Percentiles rank a stretch among this genome's conserved stretches.
Conservation (phyloP, 2,113 vertebrate genomes). For the Amazona vittata region DNA sequence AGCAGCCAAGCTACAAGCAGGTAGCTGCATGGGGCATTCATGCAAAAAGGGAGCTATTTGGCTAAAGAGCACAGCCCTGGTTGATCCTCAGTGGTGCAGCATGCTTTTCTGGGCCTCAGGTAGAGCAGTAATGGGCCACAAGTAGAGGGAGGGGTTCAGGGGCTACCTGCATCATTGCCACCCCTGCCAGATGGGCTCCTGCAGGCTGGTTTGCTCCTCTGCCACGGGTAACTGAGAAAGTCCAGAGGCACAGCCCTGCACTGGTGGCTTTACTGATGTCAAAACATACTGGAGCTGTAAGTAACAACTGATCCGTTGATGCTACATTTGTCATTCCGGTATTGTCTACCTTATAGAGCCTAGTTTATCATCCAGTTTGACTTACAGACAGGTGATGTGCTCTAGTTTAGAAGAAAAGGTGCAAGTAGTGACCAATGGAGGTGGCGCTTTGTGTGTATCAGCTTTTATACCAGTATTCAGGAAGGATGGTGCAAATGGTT, state of each 20-base stretch:
- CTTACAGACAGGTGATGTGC: background rate
- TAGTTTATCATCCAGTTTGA: background rate
- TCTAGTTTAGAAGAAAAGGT: background rate
- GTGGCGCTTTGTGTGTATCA: background rate
- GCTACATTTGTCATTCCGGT: background rate
- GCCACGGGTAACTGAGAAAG: background rate
- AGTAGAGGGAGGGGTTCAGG: background rate
- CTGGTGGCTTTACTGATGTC: background rate
- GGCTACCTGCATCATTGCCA: background rate
- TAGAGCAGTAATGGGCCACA: background rate
- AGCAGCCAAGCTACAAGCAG: background rate
- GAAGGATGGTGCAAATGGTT: background rate
- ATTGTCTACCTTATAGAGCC: background rate
- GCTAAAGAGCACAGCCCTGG: background rate
- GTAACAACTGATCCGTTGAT: background rate
- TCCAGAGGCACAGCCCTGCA: fast-evolving
- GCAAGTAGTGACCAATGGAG: background rate
- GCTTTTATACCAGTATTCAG: background rate
- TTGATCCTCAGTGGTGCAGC: background rate
- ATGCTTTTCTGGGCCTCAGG: background rate
- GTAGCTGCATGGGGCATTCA: background rate
- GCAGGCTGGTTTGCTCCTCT: background rate
- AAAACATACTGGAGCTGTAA: background rate
- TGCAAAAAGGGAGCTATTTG: background rate
- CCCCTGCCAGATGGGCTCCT: background rate